Conservation (phyloP, 2,888 invertebrate species). For the Scotopteryx bipunctaria region DNA sequence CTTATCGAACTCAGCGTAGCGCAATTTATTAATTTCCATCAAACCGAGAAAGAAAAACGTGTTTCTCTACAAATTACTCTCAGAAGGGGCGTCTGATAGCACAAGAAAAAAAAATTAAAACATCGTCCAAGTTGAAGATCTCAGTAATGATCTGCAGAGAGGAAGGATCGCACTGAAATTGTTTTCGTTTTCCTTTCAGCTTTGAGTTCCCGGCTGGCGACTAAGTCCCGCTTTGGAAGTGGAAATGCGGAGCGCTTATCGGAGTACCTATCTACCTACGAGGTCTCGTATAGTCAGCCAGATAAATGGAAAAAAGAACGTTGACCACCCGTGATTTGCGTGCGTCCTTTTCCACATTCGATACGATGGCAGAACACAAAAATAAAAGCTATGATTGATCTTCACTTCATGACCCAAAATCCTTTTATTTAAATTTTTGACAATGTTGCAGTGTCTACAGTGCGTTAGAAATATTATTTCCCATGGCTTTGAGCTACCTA, state of each 20-base stretch:
- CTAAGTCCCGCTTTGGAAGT: slow-evolving; percentile 25
- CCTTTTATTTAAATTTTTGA: neutral
- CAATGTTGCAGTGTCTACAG: no score
- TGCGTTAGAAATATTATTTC: no score
- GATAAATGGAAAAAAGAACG: slow-evolving; percentile 17
- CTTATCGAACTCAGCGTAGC: slow-evolving; percentile 35
- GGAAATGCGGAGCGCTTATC: slow-evolving; percentile 29
- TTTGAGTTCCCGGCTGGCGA: slow-evolving; percentile 22
- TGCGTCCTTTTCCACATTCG: slow-evolving; percentile 5
- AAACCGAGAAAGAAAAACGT: slow-evolving; percentile 51
- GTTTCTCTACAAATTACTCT: slow-evolving; percentile 55
- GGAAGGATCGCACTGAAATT: slow-evolving; percentile 61
- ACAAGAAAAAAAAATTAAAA: slow-evolving; percentile 58
- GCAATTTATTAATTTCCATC: slow-evolving; percentile 52
- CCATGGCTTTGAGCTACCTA: no score
- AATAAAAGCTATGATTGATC: neutral
- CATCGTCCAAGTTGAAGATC: slow-evolving; percentile 59
- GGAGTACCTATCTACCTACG: slow-evolving; percentile 10
- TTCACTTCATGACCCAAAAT: neutral
- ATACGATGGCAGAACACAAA: neutral
- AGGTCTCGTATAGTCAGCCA: slow-evolving; percentile 6
- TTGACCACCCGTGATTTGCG: slow-evolving; percentile 10
- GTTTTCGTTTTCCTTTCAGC: slow-evolving; percentile 64
- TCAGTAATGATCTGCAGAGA: slow-evolving; percentile 65
- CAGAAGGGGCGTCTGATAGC: slow-evolving; percentile 49